Base-by-base conservation (phyloP, 2,888 invertebrate species). In the Odontothrips loti region DNA sequence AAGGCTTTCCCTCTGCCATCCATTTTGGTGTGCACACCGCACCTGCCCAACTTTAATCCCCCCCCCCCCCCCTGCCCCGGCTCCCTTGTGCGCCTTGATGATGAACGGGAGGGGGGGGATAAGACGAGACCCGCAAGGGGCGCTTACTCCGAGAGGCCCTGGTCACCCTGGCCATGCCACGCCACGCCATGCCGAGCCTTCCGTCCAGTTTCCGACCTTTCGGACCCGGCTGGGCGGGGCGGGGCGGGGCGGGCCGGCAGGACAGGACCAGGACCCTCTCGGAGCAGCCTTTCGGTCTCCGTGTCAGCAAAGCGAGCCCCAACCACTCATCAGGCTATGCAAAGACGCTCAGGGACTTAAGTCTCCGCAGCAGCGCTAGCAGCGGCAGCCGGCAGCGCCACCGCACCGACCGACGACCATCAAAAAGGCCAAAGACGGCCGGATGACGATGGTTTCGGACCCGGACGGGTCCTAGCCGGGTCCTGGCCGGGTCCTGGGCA, bases 311-410 rank as follows among this genome's bases (percentile, higher is more conserved):
- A 58, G 58, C 58, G 58, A 58, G 58, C 20, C 58, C 17, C 15
- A 1, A 58, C 58, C 58, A 58, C 68, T 75, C 68, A 75, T 75
- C 68, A 75, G 68, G 68, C 68, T 75, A 75, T 75, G 68, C 68
- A 75, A 75, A 75, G 68, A 75, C 68, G 68, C 68, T 75, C 68
- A 75, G 68, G 68, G 68, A 75, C 68, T 75, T 75, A 75, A 75
- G 68, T 58, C 34, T 43, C 34, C 34, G 34, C 34, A 43, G 34
- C 34, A 43, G 34, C 34, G 34, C 6, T 6, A 6, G 34, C 6
- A 43, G 34, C 34, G 34, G n/a, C n/a, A n/a, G n/a, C 34, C 34
- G 34, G 34, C 34, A 43, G 34, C 34, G 34, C 34, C 34, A 43
- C 34, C 34, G 34, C 34, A 43, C 34, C 34, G 34, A 43, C 34